Evolutionary conservation across 2,113 vertebrate species (phyloP).

Genomic region (Gila orcuttii): DNA sequence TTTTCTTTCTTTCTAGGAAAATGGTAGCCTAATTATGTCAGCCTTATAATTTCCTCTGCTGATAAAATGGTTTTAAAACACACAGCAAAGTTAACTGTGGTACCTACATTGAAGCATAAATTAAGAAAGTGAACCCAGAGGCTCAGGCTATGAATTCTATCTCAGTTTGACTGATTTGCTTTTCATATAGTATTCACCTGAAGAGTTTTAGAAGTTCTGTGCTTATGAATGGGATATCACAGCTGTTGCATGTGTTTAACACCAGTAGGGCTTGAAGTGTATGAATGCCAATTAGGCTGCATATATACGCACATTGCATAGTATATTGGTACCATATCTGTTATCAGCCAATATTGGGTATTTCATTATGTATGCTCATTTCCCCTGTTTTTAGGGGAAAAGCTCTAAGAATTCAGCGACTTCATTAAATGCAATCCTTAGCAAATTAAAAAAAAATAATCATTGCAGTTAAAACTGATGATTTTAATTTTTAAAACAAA

Average conservation of each 20-base stretch:
- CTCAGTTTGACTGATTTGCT: background rate
- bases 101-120: background rate
- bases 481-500: too few species aligned
- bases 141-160: background rate
- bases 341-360: background rate
- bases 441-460: too few species aligned
- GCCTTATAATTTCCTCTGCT: background rate
- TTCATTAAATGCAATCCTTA: too few species aligned
- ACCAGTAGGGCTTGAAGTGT: background rate
- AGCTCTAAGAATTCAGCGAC: too few species aligned
- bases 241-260: background rate
- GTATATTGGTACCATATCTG: background rate
- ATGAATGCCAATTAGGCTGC: background rate
- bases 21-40: background rate
- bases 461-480: too few species aligned
- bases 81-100: background rate
- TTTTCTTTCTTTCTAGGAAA: background rate
- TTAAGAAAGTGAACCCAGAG: background rate
- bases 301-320: background rate
- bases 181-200: background rate
- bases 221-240: background rate
- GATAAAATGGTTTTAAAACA: background rate
- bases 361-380: background rate
- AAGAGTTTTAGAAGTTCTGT: background rate
- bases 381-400: background rate